These are phyloP conservation scores for Amiota communis DNA, from an alignment of 2,888 invertebrate genomes.

Conservation along the genomic window DNA sequence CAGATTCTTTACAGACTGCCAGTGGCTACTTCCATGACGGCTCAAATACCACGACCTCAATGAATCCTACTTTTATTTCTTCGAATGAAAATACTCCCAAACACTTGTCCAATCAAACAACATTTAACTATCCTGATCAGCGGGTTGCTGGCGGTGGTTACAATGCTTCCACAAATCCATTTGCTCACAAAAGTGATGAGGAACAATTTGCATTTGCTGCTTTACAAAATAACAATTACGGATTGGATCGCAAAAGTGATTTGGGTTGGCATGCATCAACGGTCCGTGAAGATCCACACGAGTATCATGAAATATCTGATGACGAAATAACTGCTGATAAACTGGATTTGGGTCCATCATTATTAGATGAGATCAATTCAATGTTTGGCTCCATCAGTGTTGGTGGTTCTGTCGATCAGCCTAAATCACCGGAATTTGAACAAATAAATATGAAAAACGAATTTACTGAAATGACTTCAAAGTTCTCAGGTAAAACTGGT, in stretches of 20 bases:
- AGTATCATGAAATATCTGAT: slow-evolving; percentile 89
- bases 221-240: slow-evolving; percentile 70
- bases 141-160: slow-evolving; percentile 42
- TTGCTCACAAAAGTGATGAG: slow-evolving; percentile 59
- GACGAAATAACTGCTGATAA: slow-evolving; percentile 77
- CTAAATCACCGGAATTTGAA: slow-evolving; percentile 73
- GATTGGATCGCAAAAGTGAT: slow-evolving; percentile 63
- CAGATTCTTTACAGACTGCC: slow-evolving; percentile 73
- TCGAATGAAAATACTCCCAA: slow-evolving; percentile 73
- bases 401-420: slow-evolving; percentile 60
- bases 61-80: slow-evolving; percentile 72
- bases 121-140: slow-evolving; percentile 67
- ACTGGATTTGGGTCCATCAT: slow-evolving; percentile 88
- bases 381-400: slow-evolving; percentile 82
- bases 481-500: slow-evolving; percentile 55
- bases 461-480: slow-evolving; percentile 78
- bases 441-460: slow-evolving; percentile 82
- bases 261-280: slow-evolving; percentile 48
- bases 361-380: slow-evolving; percentile 91
- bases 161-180: slow-evolving; percentile 70
- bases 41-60: slow-evolving; percentile 62
- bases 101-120: slow-evolving; percentile 62
- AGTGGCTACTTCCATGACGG: slow-evolving; percentile 72
- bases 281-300: slow-evolving; percentile 76
- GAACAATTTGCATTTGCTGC: slow-evolving; percentile 61